phyloP scores from a whole-genome alignment of 2,888 invertebrate genomes.

The Ashinkailepas kermadecensis region DNA sequence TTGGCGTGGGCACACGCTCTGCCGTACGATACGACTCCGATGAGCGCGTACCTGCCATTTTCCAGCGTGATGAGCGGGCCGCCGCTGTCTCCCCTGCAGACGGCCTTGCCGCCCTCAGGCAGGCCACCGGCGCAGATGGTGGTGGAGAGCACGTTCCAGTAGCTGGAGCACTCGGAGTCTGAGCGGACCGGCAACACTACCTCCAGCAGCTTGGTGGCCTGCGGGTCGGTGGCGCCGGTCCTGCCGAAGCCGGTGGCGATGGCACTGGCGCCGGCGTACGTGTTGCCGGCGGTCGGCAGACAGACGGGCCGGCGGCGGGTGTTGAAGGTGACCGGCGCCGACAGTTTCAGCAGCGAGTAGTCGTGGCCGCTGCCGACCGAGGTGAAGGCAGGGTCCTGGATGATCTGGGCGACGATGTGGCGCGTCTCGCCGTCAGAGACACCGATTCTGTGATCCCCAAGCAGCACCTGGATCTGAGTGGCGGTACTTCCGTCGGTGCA shows the following conservation, averaged over 20 bases:
- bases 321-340: neutral
- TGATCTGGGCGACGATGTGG: neutral
- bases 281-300: neutral
- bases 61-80: slow-evolving; percentile 23
- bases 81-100: slow-evolving; percentile 6
- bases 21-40: slow-evolving; percentile 17
- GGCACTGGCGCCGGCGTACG: neutral
- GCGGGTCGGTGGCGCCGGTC: neutral
- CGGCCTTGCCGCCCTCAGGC: neutral
- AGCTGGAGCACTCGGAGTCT: neutral
- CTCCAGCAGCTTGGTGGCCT: neutral
- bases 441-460: neutral
- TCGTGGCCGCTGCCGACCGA: neutral
- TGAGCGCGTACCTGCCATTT: slow-evolving; percentile 8
- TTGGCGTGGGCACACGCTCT: neutral
- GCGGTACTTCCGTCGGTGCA: neutral
- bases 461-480: neutral
- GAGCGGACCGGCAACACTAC: neutral
- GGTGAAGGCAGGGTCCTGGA: neutral
- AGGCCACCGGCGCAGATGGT: slow-evolving; percentile 5
- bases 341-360: neutral
- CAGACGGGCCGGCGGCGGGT: neutral
- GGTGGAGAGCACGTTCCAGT: neutral
- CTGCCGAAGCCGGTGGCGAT: neutral
- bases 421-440: neutral